A percentile compares a stretch with the other conserved stretches of the same genome.
Evolutionary conservation across 2,113 vertebrate species (phyloP).

Genomic region (Apeltes quadracus): DNA sequence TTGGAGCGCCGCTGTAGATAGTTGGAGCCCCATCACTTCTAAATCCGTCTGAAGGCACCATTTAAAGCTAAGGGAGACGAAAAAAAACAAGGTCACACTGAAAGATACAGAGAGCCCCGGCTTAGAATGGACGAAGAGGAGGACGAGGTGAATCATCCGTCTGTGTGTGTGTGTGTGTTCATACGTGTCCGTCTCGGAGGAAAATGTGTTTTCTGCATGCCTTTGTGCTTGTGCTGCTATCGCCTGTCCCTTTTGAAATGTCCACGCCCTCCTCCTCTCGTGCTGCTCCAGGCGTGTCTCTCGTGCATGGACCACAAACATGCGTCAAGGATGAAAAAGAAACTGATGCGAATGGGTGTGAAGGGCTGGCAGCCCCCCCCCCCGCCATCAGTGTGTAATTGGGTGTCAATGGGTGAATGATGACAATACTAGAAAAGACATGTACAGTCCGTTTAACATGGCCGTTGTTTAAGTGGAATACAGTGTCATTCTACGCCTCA

Average conservation of each 20-base stretch:
- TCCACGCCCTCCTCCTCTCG: constrained; percentile 2
- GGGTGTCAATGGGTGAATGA: too few species aligned
- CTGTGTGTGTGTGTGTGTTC: constrained; percentile 13
- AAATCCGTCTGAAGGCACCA: neutral
- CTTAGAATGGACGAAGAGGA: constrained; percentile 69
- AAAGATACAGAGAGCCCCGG: constrained; percentile 5
- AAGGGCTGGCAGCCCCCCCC: neutral
- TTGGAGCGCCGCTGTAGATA: constrained; percentile 3
- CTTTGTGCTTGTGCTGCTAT: constrained; percentile 3
- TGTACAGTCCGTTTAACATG: too few species aligned
- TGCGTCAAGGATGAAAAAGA: neutral
- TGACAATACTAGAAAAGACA: too few species aligned
- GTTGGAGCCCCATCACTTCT: constrained; percentile 15
- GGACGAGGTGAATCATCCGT: constrained; percentile 66
- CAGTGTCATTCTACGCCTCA: neutral
- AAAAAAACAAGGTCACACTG: neutral
- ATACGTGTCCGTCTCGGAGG: neutral
- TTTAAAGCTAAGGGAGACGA: neutral
- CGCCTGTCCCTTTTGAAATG: constrained; percentile 3
- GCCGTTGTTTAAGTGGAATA: too few species aligned
- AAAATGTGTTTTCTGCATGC: neutral
- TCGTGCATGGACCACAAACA: constrained; percentile 5
- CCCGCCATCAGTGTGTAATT: neutral
- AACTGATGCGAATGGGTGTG: too few species aligned
- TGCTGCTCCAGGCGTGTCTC: constrained; percentile 19